Base-by-base conservation (phyloP, 2,888 invertebrate genomes). In the Drosophila tripunctata region DNA sequence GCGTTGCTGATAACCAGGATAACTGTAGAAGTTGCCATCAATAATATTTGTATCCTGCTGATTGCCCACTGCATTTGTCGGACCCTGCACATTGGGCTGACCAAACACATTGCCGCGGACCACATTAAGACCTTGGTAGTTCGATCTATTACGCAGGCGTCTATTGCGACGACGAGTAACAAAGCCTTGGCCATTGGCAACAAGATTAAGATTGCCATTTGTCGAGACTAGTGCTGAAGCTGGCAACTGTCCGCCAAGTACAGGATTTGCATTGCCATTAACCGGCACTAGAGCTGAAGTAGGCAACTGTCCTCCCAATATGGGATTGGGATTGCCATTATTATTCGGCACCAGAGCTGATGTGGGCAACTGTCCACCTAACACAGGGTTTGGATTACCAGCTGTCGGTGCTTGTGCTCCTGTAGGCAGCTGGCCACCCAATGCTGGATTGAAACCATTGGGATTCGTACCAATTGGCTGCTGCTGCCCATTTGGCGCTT, bases 31-130 rank as follows among this genome's bases (percentile, higher is more conserved):
- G 48, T 72, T 82, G 21, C 85, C 85, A 21, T 85, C 78, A 6
- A 86, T 77, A 6, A 86, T 75, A n/a, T 86, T 86, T 2, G 73
- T 83, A 12, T 79, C 88, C 70, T 86, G 85, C 15, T 75, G 81
- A 41, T 88, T 86, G 8, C 79, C 77, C n/a, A 73, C 36, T 0
- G 47, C 40, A 19, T 61, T 68, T 0, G 47, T 35, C 0, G 81
- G 75, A 10, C 81, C 75, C 41, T 65, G 83, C 1, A 78, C 10
- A 5, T 68, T 51, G 0, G 83, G 88, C 17, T 72, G 80, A 0
- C 83, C 88, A 21, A 77, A 70, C 0, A 85, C 77, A 52, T 78
- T 72, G 21, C 85, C 85, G 6, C 63, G 62, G 2, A 88, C 62
- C 5, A 85, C 79, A 45, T 85, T 85, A 1, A 87, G 45, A 2